Evolutionary conservation across 1,140 invertebrate genomes (phyloP), one percentile per base, ranked within the genome.

Genomic region (Monochamus saltuarius): DNA sequence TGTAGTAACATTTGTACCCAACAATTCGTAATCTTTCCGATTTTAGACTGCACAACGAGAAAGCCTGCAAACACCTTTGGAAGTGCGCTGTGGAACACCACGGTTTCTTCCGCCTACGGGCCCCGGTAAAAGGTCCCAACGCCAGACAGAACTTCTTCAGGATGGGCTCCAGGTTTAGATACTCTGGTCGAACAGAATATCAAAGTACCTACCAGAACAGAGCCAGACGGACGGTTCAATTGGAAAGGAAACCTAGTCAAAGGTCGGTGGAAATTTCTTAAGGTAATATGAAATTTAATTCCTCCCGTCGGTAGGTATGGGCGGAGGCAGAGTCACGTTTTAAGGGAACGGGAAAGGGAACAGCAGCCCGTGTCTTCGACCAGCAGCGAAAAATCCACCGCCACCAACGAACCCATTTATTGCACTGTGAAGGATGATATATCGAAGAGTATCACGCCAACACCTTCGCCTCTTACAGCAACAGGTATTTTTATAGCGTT

Each of bases 41-140:
- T 9, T 84, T 79, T 65, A 84, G 90, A 47, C 77, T 99, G 52
- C 87, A 91, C 39, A 98, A 97, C 75, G 95, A 99, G 76, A 97
- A 98, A 75, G 96, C 97, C 0, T 97, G 95, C 76, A 99, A 99
- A 78, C 97, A 99, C 79, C 80, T 99, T 59, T 99, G 98, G 97
- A 99, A 99, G 79, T 99, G 97, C 83, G 97, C 97, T 16, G 93
- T 99, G 0, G 97, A 99, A 76, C 95, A 99, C 81, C 97, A 99
- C 78, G 92, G 95, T 0, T 99, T 99, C 83, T 99, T 99, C 84
- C 85, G 97, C 65, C 80, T 99, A 11, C 86, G 91, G 62, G 93
- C 91, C 22, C 91, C 94, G 0, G 89, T 93, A 0, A 95, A 96
- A 77, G 91, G 91, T 2, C 90, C 90, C 0, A 92, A 87, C 16